phyloP scores from a whole-genome alignment of 1,140 invertebrate genomes.

The Psilanteris sp. region DNA sequence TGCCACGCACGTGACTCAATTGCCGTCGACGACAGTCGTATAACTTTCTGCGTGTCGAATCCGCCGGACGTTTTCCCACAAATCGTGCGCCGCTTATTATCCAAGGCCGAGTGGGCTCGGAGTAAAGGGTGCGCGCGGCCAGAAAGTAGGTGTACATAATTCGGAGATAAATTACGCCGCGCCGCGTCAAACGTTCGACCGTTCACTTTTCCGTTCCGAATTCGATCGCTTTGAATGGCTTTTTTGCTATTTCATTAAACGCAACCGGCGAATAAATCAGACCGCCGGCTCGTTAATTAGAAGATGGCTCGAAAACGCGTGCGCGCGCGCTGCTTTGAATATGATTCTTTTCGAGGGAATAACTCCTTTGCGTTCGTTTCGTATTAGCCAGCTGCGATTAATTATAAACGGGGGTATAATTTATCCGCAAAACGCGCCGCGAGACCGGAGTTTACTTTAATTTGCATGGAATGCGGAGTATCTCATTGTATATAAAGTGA shows the following conservation, averaged over 20 bases:
- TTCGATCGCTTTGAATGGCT: neutral
- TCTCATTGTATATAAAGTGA: conserved; percentile 33
- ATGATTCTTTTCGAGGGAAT: conserved; percentile 20
- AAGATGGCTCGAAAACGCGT: conserved; percentile 1
- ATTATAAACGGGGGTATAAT: conserved; percentile 32
- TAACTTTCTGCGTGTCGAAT: conserved; percentile 42
- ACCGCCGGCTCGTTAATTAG: conserved; percentile 16
- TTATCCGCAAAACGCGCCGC: conserved; percentile 20
- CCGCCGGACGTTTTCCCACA: conserved; percentile 41
- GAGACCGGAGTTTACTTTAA: conserved; percentile 34
- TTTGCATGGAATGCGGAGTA: conserved; percentile 42
- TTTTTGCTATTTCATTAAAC: neutral
- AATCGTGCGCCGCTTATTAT: conserved; percentile 34
- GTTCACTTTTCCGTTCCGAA: no score
- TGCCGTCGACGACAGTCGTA: conserved; percentile 29
- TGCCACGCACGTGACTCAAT: conserved; percentile 53
- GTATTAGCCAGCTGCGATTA: conserved; percentile 24
- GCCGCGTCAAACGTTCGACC: no score
- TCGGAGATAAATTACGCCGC: conserved; percentile 25
- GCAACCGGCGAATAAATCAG: conserved; percentile 29
- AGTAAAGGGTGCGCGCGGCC: conserved; percentile 32
- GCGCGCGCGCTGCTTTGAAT: conserved; percentile 6
- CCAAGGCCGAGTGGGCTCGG: neutral
- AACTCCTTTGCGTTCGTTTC: conserved; percentile 7
- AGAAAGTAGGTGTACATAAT: conserved; percentile 51